Base-by-base conservation (phyloP, 2,797 vertebrate species). In the Tiaroga cobitis region DNA sequence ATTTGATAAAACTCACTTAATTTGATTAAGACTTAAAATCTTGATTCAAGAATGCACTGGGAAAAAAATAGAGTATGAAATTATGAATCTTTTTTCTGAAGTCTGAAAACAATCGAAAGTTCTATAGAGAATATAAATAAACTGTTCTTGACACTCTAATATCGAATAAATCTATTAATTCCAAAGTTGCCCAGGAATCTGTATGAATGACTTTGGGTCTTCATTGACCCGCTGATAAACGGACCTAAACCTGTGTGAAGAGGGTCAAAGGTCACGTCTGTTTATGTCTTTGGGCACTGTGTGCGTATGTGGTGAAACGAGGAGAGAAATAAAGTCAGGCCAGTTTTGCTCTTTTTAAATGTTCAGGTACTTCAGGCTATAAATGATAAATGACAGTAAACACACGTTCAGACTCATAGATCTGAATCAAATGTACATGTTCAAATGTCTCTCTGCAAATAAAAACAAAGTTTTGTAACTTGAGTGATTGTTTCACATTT, bases 381-480 rank as follows among this genome's bases (percentile, higher is more conserved):
- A 21, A 32, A 72, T 19, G n/a, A 19, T 43, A 3, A 43, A 49
- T 16, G 4, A 49, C 26, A 32, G 18, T 5, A 32, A 74, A 74
- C 70, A 29, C 39, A 43, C 2, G n/a, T 16, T 49, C 43, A 74
- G 43, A 32, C 8, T 74, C 11, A 2, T 13, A 26, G 11, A 26
- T 26, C 72, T 51, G 4, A 49, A 5, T 51, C 4, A 11, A 2
- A 74, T 34, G 46, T 24, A 49, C n/a, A 73, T 32, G 26, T 74
- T 75, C 5, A 15, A 4, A 15, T 24, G 67, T 24, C 67, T 13
- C 0, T 16, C 2, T 59, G 21, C 74, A n/a, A 77, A 77, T 77
- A 77, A 77, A 76, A 77, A n/a, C 65, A 5, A 4, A 2, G 1
- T n/a, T 77, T 59, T 76, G 24, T 77, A 77, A 77, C 51, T 77